These are phyloP conservation scores for Erebia epiphron DNA, from an alignment of 2,888 invertebrate species.

Conservation along the genomic window DNA sequence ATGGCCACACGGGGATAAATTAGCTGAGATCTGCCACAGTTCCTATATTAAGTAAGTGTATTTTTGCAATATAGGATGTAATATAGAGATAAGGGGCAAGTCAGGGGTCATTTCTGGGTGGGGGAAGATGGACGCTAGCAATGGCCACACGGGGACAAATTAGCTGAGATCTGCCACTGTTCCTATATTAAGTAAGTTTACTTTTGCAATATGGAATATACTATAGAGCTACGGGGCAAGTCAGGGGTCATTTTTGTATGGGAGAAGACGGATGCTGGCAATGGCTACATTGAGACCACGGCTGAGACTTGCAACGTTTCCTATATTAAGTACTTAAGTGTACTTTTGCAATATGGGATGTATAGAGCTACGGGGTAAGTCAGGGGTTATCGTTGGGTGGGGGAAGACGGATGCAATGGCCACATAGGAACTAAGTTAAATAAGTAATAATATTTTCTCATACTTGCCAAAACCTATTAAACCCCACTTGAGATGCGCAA, in stretches of 20 bases:
- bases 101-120: conserved; percentile 88
- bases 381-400: conserved; percentile 89
- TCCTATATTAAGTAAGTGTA: conserved; percentile 89
- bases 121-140: conserved; percentile 90
- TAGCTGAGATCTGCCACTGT: conserved; percentile 90
- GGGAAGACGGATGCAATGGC: conserved; percentile 88
- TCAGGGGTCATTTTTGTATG: conserved; percentile 88
- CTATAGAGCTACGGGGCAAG: conserved; percentile 62
- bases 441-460: too few relatives aligned
- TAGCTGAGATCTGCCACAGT: conserved; percentile 90
- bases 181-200: conserved; percentile 88
- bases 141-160: conserved; percentile 90
- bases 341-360: too few relatives aligned
- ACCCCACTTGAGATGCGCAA: too few relatives aligned
- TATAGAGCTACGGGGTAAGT: conserved; percentile 63
- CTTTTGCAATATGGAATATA: too few relatives aligned
- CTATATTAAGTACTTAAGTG: conserved; percentile 90
- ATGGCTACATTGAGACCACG: too few relatives aligned
- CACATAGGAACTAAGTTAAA: conserved; percentile 64
- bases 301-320: conserved; percentile 90
- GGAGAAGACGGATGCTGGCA: conserved; percentile 88
- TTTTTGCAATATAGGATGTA: too few relatives aligned
- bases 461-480: too few relatives aligned
- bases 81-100: conserved; percentile 62
- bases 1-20: conserved; percentile 90